phyloP scores from a whole-genome alignment of 2,797 vertebrate genomes.

The Dermochelys coriacea region DNA sequence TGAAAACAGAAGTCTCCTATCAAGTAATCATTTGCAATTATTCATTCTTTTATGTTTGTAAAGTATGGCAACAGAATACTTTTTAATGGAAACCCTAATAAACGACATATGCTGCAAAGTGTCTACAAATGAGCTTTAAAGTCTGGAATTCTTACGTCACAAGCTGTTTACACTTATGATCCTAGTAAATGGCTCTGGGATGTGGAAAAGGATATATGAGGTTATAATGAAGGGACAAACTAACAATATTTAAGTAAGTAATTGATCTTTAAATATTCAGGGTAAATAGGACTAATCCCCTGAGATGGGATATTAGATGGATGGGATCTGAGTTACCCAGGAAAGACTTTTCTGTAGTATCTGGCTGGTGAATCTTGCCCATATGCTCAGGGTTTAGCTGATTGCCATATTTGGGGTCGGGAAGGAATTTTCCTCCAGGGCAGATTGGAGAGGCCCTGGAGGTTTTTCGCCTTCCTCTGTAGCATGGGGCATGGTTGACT shows the following conservation, averaged over 20 bases:
- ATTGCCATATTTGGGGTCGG: too few relatives aligned
- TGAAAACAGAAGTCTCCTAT: constrained; percentile 78
- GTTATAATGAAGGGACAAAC: constrained; percentile 49
- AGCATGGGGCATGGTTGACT: too few relatives aligned
- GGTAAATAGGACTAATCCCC: too few relatives aligned
- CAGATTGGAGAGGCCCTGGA: too few relatives aligned
- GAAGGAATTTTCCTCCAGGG: too few relatives aligned
- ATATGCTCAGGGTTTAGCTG: too few relatives aligned
- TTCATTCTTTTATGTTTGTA: constrained; percentile 78
- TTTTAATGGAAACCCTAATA: constrained; percentile 78
- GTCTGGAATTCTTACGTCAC: constrained; percentile 70
- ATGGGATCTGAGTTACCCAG: too few relatives aligned
- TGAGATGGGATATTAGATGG: too few relatives aligned
- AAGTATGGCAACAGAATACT: constrained; percentile 76
- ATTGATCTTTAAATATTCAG: too few relatives aligned
- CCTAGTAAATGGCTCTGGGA: constrained; percentile 61
- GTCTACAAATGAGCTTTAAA: constrained; percentile 74
- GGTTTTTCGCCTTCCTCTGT: too few relatives aligned
- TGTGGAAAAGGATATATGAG: constrained; percentile 23
- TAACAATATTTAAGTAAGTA: constrained; percentile 31
- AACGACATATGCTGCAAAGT: constrained; percentile 70
- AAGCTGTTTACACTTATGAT: constrained; percentile 59
- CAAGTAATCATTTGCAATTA: constrained; percentile 78
- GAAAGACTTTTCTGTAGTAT: too few relatives aligned
- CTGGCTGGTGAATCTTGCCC: too few relatives aligned